phyloP scores from a whole-genome alignment of 2,888 invertebrate species.

The Hoplodrina ambigua region DNA sequence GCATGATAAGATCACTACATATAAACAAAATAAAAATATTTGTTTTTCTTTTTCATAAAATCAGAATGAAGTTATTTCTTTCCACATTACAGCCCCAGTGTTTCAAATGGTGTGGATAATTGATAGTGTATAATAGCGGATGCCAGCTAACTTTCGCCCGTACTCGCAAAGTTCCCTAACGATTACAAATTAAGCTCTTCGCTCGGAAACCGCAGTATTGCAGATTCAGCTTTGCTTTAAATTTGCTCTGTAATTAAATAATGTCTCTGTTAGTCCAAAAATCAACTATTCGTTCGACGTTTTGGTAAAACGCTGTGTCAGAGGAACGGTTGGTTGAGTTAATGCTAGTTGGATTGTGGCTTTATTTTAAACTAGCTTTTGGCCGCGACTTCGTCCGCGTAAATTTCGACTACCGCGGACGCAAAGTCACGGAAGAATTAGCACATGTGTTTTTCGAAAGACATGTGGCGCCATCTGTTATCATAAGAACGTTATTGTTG shows the following conservation, averaged over 20 bases:
- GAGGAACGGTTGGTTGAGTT: not conserved
- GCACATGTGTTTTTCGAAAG: no score
- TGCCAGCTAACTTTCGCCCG: constrained; percentile 38
- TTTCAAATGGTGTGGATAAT: constrained; percentile 10
- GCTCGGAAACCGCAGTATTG: constrained; percentile 22
- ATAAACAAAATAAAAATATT: no score
- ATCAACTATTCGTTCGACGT: constrained; percentile 18
- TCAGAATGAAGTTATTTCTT: not conserved
- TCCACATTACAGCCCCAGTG: not conserved
- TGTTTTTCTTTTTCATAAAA: no score
- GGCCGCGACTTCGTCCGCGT: no score
- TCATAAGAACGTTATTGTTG: no score
- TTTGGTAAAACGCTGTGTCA: constrained; percentile 6
- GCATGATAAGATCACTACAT: no score
- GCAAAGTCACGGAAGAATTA: no score
- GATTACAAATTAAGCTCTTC: constrained; percentile 51
- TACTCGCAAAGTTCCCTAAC: constrained; percentile 48
- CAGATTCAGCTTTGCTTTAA: constrained; percentile 47
- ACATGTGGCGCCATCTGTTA: no score
- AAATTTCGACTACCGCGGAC: no score
- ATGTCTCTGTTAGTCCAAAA: constrained; percentile 36
- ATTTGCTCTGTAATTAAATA: constrained; percentile 30
- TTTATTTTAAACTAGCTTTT: constrained; percentile 4
- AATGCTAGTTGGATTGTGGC: constrained; percentile 2
- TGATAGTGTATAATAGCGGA: constrained; percentile 30